A percentile compares a stretch with the other conserved stretches of the same genome.
These are phyloP conservation scores for Tor tambroides DNA, from an alignment of 2,113 vertebrate species.

Conservation along the genomic window DNA sequence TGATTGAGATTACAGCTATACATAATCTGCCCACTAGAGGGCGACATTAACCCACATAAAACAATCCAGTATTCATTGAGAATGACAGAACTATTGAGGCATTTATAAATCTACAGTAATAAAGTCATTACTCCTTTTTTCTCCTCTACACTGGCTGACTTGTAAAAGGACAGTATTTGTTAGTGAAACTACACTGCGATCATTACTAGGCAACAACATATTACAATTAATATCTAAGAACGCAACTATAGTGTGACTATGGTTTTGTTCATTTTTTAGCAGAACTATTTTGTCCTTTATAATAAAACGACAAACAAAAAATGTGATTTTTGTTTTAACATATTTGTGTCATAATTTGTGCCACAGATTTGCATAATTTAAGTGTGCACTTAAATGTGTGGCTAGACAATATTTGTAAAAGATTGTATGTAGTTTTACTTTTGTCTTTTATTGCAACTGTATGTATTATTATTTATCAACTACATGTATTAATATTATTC, in stretches of 20 bases:
- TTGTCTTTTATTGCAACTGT: neutral
- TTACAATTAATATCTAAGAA: neutral
- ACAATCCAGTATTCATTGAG: neutral
- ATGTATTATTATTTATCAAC: neutral
- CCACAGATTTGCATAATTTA: neutral
- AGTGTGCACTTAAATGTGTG: neutral
- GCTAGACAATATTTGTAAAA: neutral
- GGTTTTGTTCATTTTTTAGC: neutral
- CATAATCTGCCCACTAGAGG: neutral
- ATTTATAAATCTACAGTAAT: neutral
- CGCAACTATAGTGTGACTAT: too few species aligned
- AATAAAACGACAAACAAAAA: neutral
- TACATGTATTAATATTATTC: neutral
- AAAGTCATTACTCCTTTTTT: neutral
- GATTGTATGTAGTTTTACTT: neutral
- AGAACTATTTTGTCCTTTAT: neutral
- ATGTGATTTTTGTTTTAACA: neutral
- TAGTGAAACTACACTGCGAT: neutral
- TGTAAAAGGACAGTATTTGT: neutral
- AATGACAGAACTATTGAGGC: neutral
- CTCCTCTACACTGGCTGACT: neutral
- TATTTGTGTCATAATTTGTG: neutral
- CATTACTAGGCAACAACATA: neutral
- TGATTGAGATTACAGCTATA: neutral
- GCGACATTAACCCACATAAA: neutral